Conservation (phyloP, 2,113 vertebrate genomes). For the Athene noctua region DNA sequence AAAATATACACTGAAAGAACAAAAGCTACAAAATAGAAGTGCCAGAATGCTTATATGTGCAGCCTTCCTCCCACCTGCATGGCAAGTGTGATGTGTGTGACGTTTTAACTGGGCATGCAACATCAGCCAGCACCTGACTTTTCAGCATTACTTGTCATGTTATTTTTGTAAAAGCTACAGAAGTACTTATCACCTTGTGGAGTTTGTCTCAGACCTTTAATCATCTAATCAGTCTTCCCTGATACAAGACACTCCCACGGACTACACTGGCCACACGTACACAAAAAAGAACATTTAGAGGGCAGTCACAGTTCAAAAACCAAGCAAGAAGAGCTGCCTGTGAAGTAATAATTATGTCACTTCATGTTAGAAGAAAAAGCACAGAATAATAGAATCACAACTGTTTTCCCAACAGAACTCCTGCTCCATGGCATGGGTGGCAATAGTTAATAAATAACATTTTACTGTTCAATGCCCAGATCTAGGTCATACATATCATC, state of each 20-base stretch:
- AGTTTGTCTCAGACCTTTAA: background rate
- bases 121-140: background rate
- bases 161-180: background rate
- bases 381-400: background rate
- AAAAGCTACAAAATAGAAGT: background rate
- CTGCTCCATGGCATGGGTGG: background rate
- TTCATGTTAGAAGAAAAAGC: background rate
- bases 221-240: background rate
- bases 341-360: background rate
- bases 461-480: background rate
- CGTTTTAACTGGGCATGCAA: background rate
- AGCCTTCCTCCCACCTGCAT: background rate
- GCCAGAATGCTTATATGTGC: background rate
- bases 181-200: background rate
- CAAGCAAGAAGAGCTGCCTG: background rate
- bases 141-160: background rate
- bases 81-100: rapidly evolving
- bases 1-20: background rate
- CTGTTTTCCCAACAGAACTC: background rate
- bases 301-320: background rate
- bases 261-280: background rate
- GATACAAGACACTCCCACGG: background rate
- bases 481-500: background rate
- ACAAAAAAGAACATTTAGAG: background rate
- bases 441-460: background rate